Conservation (phyloP, 2,888 invertebrate genomes). For the Spisula subtruncata region DNA sequence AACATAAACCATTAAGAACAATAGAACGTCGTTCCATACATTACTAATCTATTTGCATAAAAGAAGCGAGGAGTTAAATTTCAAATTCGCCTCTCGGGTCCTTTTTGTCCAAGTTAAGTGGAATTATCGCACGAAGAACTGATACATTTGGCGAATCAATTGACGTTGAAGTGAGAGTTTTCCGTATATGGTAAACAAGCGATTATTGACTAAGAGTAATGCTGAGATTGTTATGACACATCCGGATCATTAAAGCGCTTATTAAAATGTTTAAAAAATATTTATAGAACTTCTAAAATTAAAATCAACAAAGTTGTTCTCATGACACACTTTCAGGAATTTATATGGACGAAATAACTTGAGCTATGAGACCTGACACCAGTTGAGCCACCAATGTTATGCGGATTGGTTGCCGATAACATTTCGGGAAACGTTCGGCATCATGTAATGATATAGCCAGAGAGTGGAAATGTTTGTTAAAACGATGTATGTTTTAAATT, state of each 20-base stretch:
- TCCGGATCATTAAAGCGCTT: conserved; percentile 34
- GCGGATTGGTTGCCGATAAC: too few species aligned
- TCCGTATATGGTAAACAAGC: conserved; percentile 37
- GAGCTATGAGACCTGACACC: too few species aligned
- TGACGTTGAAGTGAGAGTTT: conserved; percentile 29
- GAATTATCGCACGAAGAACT: conserved; percentile 50
- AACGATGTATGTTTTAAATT: too few species aligned
- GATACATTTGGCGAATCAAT: conserved; percentile 47
- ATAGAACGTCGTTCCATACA: conserved; percentile 29
- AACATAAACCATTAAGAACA: background rate
- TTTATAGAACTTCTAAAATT: too few species aligned
- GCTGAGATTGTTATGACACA: conserved; percentile 28
- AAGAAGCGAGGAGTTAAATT: conserved; percentile 53
- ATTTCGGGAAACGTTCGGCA: too few species aligned
- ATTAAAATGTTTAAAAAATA: background rate
- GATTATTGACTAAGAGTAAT: conserved; percentile 44
- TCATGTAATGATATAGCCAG: too few species aligned
- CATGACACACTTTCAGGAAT: too few species aligned
- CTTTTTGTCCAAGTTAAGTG: conserved; percentile 54
- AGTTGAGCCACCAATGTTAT: too few species aligned
- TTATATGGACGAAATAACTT: too few species aligned
- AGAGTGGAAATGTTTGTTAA: too few species aligned
- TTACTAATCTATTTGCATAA: conserved; percentile 64
- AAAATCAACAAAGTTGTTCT: too few species aligned
- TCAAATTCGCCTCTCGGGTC: conserved; percentile 37